These are phyloP conservation scores for Orthonyx spaldingii DNA, from an alignment of 2,113 vertebrate species.

Conservation along the genomic window DNA sequence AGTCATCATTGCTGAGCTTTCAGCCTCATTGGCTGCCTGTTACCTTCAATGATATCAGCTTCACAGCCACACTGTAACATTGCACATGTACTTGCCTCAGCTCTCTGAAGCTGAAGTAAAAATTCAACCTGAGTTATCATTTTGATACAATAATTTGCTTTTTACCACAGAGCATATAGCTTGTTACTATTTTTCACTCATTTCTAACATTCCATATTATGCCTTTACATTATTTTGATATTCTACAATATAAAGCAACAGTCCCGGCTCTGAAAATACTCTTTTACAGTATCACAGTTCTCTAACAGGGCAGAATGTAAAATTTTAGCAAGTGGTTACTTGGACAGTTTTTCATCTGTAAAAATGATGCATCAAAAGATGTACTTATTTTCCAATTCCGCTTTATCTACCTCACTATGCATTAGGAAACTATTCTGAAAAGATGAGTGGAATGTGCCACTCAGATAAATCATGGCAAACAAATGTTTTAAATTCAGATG, in stretches of 20 bases:
- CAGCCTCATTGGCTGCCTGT: not conserved
- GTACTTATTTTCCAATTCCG: not conserved
- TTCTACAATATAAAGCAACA: not conserved
- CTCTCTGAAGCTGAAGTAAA: not conserved
- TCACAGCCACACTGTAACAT: not conserved
- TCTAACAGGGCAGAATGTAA: not conserved
- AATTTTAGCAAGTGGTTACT: not conserved
- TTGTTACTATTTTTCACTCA: not conserved
- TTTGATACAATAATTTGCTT: not conserved
- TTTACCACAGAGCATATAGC: not conserved
- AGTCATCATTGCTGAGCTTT: not conserved
- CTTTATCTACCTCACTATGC: not conserved
- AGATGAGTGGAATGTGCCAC: not conserved
- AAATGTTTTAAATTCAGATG: not conserved
- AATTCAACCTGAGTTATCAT: not conserved
- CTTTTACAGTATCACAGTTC: not conserved
- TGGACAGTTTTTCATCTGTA: not conserved
- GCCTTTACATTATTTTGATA: not conserved
- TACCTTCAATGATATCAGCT: not conserved
- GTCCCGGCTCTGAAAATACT: not conserved
- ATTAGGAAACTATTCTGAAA: not conserved
- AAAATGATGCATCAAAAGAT: not conserved
- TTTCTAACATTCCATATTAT: not conserved
- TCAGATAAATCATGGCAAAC: not conserved
- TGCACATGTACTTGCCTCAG: not conserved